Evolutionary conservation across 2,888 invertebrate genomes (phyloP), one percentile per base, ranked within the genome.

Genomic region (Heliconius hortense): DNA sequence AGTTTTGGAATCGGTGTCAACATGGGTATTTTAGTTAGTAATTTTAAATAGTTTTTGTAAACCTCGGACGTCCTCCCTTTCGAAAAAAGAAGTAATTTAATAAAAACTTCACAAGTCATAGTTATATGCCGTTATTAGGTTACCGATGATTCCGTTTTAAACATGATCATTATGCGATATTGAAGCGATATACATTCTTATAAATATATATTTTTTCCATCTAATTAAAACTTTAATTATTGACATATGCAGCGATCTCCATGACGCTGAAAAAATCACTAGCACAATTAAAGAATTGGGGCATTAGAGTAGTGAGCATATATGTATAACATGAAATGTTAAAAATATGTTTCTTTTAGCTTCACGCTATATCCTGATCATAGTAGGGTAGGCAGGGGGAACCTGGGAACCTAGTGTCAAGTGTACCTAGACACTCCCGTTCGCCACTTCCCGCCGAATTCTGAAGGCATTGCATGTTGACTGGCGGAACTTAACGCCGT

Each of bases 281-380:
- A 26, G 66, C 24, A 24, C 24, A 15, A 66, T 66, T 66, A 66
- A 39, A 26, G 39, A 66, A 64, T 64, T 64, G 64, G 64, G 64
- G 21, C 35, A 64, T 64, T 60, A 60, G 60, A 60, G 15, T 24
- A n/a, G 64, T 64, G 2, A 24, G 35, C 24, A 64, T 35, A 64
- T 48, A 56, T 53, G 8, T 18, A 53, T 56, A n/a, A 48, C 8
- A 18, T 48, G 21, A 48, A 48, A 31, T 31, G 18, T 18, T 7
- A 2, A 2, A 48, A 48, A 48, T 18, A 48, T 1, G 4, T 43
- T 43, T 48, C 48, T 18, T 48, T 48, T 48, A 5, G 18, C 5
- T 48, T 48, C 18, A 48, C 48, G 48, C 18, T 48, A 7, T 48
- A 18, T 48, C 48, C 18, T 5, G 5, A 4, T 18, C 48, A 48